Evolutionary conservation across 2,888 invertebrate species (phyloP).

Genomic region (Andrena trimmerana): DNA sequence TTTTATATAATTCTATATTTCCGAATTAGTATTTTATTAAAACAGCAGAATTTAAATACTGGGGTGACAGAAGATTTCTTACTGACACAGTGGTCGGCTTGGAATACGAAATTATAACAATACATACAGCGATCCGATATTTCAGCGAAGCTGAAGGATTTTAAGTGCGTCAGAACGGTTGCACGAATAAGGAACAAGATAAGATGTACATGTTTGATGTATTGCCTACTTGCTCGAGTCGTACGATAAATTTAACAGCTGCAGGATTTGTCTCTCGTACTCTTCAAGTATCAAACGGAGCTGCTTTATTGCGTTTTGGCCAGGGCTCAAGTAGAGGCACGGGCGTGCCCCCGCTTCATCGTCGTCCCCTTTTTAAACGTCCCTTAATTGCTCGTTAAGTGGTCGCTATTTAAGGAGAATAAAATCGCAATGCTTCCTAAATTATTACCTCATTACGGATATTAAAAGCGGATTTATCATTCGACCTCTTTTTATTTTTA

Average conservation of each 20-base stretch:
- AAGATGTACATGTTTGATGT: background rate
- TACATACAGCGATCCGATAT: background rate
- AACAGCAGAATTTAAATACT: background rate
- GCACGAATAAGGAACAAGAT: background rate
- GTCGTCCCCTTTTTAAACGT: background rate
- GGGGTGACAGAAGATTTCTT: background rate
- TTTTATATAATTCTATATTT: background rate
- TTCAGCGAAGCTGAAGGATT: background rate
- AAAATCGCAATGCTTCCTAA: background rate
- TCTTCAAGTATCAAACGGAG: background rate
- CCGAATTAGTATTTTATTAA: background rate
- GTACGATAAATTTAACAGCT: background rate
- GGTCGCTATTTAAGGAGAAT: background rate
- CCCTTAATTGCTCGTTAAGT: constrained; percentile 2
- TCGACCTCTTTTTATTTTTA: background rate
- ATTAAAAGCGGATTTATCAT: constrained; percentile 5
- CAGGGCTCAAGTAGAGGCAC: background rate
- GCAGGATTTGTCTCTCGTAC: constrained; percentile 8
- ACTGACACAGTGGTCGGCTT: background rate
- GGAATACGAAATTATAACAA: background rate
- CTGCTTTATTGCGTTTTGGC: constrained; percentile 29
- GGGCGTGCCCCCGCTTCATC: background rate
- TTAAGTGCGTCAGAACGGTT: background rate
- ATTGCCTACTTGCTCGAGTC: background rate
- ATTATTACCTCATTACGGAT: background rate